Base-by-base conservation (phyloP, 2,888 invertebrate genomes). In the Athetis lepigone region DNA sequence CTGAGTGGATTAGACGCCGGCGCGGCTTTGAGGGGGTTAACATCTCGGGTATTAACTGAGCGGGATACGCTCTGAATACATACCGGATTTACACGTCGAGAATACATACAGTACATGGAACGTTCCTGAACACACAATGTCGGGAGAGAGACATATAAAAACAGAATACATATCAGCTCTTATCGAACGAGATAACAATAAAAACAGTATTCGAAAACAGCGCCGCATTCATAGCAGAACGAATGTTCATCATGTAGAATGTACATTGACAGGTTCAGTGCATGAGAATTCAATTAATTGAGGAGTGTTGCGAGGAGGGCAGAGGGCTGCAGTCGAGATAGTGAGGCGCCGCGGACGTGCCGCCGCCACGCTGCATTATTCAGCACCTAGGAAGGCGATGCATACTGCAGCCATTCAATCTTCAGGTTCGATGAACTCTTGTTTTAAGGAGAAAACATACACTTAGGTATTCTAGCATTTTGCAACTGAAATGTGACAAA, bases 281-380 rank as follows among this genome's bases (percentile, higher is more conserved):
- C 33, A 33, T 13, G 57, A 58, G 46, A 43, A 71, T 74, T 74
- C 62, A 68, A 74, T 64, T 72, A 75, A 63, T 64, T 52, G 23
- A 5, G 39, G 18, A 57, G 55, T 37, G 51, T 9, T 25, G 57
- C 16, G 21, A 23, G 25, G 47, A 54, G 40, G 23, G 55, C 46
- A 54, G 60, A 50, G 59, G 60, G 58, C 42, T 52, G 56, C 45
- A 49, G 58, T 52, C 49, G 39, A 69, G 72, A 55, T 58, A 58
- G 51, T 45, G 75, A 65, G 37, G 54, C 72, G 66, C 33, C 11
- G 13, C 16, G 73, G 81, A 74, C 71, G 71, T 72, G 71, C 40
- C 70, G 80, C 70, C 76, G 79, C 77, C 63, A 54, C 72, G 56
- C 75, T 92, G 90, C 89, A 92, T 92, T 87, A 92, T 92, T 90